Evolutionary conservation across 1,140 invertebrate genomes (phyloP).

Genomic region (Drosophila tani): DNA sequence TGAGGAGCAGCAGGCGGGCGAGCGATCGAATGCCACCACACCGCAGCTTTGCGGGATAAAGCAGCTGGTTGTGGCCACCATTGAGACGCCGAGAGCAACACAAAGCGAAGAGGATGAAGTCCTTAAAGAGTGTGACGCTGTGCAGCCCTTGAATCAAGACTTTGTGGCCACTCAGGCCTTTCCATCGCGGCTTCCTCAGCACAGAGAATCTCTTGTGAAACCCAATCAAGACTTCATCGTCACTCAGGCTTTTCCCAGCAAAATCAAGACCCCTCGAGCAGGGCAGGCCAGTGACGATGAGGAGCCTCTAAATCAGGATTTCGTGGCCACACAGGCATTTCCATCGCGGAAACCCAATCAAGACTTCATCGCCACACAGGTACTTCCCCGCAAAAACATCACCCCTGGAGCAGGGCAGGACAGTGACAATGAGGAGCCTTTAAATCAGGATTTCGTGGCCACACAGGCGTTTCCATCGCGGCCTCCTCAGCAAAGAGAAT

Average conservation of each 20-base stretch:
- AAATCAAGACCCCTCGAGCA: not conserved
- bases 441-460: constrained; percentile 42
- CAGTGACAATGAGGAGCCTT: not conserved
- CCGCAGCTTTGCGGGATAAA: constrained; percentile 32
- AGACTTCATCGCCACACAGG: constrained; percentile 41
- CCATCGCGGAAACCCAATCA: not conserved
- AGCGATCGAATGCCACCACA: constrained; percentile 14
- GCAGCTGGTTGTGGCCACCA: constrained; percentile 23
- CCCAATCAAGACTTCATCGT: constrained; percentile 6
- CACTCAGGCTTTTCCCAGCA: constrained; percentile 41
- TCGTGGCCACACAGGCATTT: constrained; percentile 49
- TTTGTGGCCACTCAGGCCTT: constrained; percentile 20
- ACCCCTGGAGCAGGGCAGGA: not conserved
- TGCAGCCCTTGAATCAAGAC: constrained; percentile 11
- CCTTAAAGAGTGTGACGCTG: not conserved
- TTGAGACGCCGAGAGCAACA: constrained; percentile 47
- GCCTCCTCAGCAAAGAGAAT: too few relatives aligned
- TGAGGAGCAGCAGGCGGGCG: not conserved
- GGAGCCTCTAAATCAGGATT: constrained; percentile 20
- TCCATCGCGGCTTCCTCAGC: not conserved
- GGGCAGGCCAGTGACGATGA: not conserved
- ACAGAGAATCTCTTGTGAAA: not conserved
- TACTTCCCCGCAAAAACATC: constrained; percentile 11
- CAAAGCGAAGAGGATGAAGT: constrained; percentile 5
- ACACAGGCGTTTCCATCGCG: constrained; percentile 35